These are phyloP conservation scores for Rotaria macrura DNA, from an alignment of 2,888 invertebrate species.

Conservation along the genomic window DNA sequence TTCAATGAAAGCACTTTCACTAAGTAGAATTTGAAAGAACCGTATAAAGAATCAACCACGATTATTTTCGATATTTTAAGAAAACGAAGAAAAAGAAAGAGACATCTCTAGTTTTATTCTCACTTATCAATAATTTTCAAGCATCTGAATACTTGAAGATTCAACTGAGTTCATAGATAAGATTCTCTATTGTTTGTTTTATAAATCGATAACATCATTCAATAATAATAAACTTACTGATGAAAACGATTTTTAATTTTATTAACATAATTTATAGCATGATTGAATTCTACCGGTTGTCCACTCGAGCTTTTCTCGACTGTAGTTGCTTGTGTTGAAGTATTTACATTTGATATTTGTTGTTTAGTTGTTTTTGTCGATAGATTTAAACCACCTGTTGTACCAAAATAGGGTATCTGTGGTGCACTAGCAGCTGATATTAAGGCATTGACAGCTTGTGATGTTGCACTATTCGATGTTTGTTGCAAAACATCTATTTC, in stretches of 20 bases:
- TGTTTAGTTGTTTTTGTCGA: background rate
- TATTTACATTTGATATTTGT: background rate
- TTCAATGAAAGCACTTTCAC: no score
- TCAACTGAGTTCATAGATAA: no score
- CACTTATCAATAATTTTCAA: no score
- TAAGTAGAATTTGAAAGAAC: no score
- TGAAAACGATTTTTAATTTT: conserved; percentile 66
- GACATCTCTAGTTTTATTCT: no score
- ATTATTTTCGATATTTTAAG: no score
- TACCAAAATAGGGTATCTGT: background rate
- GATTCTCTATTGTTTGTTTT: no score
- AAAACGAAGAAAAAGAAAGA: no score
- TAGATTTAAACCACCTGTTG: background rate
- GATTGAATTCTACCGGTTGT: conserved; percentile 94
- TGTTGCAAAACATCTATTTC: background rate
- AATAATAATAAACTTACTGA: conserved; percentile 51
- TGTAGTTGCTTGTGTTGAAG: background rate
- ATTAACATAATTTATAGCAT: conserved; percentile 96
- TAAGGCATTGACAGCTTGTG: conserved; percentile 16
- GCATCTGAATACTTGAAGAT: no score
- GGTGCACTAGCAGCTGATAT: conserved; percentile 15
- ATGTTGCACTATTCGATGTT: background rate
- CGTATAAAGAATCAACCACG: no score
- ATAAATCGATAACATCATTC: no score
- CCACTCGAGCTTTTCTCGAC: conserved; percentile 37